Evolutionary conservation across 2,797 vertebrate genomes (phyloP), one percentile per base, ranked within the genome.

Genomic region (Meda fulgida): DNA sequence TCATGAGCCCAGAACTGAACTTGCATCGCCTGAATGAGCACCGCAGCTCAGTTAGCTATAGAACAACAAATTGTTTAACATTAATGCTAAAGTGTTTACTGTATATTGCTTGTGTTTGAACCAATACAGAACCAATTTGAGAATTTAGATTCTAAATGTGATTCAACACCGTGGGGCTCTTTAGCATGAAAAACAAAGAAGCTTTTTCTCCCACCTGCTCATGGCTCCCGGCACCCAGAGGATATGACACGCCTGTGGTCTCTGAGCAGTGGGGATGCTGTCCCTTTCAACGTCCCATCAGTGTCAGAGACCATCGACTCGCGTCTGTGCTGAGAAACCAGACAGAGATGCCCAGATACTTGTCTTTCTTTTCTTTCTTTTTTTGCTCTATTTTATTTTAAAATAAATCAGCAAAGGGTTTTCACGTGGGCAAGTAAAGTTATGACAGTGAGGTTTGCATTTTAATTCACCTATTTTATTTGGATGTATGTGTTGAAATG

Each of bases 141-240:
- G 23, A 53, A 38, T 67, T 13, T 26, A 34, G 21, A 71, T 43
- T 11, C 34, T 36, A 60, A 70, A 70, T 51, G n/a, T 55, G 29
- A 84, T 79, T 71, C 76, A 29, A 51, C 76, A n/a, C 51, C 14
- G 18, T 38, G 51, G 38, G 65, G 46, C 60, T 75, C 43, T 77
- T 38, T 9, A 38, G 21, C 23, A 51, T 80, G 18, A 58, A 77
- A 72, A 78, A 19, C 40, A 81, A n/a, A 63, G 46, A 66, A 76
- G 48, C 76, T 83, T 85, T 65, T 87, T 69, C 63, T 81, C 53
- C 71, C 71, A 81, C 14, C 81, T 63, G 53, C 77, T 53, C n/a
- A 53, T 46, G 31, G 48, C 58, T 65, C 34, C 67, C 36, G 19
- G 53, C 73, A 86, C 81, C 75, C 84, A 71, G 71, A 87, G 83